A percentile compares a stretch with the other conserved stretches of the same genome.
Evolutionary conservation across 1,140 invertebrate genomes (phyloP).

Genomic region (Cyclargus thomasi): DNA sequence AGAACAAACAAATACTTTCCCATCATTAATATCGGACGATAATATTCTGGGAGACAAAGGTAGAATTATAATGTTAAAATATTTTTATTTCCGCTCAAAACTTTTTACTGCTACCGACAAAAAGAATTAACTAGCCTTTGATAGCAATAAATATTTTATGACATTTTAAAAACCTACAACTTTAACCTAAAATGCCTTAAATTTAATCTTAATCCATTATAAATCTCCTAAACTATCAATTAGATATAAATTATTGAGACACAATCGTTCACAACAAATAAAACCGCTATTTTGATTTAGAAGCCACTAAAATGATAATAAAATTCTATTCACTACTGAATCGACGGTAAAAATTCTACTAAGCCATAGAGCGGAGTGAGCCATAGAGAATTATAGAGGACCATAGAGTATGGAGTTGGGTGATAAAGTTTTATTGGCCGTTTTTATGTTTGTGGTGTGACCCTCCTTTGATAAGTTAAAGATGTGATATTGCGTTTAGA

Average conservation of each 20-base stretch:
- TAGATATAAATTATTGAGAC: background rate
- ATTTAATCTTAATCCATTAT: background rate
- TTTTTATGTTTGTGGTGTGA: constrained; percentile 11
- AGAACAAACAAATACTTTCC: no score
- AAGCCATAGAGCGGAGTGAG: background rate
- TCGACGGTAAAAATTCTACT: background rate
- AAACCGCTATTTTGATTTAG: background rate
- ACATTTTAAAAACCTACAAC: background rate
- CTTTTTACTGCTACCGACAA: no score
- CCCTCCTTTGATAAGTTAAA: background rate
- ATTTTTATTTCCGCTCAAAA: no score
- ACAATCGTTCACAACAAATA: background rate
- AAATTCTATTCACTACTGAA: background rate
- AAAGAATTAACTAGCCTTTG: background rate
- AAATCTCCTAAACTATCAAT: background rate
- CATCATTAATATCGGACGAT: no score
- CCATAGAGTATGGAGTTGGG: background rate
- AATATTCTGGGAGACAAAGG: no score
- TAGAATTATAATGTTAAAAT: background rate
- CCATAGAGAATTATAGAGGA: background rate
- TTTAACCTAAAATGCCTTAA: no score
- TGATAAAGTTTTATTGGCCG: constrained; percentile 2
- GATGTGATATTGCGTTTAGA: background rate
- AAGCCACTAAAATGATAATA: constrained; percentile 12
- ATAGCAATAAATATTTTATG: background rate